Percentiles rank a stretch among this genome's conserved stretches.
phyloP scores from a whole-genome alignment of 2,797 vertebrate species.

The Hirundo rustica region DNA sequence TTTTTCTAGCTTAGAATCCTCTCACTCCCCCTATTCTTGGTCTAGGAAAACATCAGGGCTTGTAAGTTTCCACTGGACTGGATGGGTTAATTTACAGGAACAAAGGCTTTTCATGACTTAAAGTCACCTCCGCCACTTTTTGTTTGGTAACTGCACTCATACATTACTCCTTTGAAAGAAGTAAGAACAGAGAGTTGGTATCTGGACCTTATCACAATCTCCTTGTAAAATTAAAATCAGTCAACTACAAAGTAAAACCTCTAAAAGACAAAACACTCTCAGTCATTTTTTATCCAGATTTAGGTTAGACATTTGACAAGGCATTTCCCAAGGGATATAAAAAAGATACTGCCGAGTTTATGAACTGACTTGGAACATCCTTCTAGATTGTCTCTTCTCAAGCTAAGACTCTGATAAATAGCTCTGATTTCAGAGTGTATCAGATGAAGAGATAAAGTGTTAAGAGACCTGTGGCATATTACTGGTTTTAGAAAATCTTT shows the following conservation, averaged over 20 bases:
- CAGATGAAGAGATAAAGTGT: neutral
- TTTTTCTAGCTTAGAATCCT: neutral
- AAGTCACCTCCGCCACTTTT: neutral
- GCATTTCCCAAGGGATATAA: neutral
- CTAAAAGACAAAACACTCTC: neutral
- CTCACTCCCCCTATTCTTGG: neutral
- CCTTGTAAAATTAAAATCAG: slow-evolving; percentile 13
- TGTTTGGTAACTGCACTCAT: neutral
- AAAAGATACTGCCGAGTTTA: neutral
- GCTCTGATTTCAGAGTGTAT: neutral
- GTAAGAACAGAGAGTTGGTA: neutral
- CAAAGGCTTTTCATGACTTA: neutral
- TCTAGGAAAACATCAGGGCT: neutral
- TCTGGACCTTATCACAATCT: neutral
- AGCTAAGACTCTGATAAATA: neutral
- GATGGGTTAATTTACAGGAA: neutral
- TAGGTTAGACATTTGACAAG: slow-evolving; percentile 9
- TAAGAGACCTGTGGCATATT: neutral
- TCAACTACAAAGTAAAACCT: neutral
- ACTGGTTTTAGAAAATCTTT: neutral
- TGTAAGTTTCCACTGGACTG: neutral
- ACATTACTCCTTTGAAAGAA: neutral
- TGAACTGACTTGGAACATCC: slow-evolving; percentile 6
- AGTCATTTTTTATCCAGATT: slow-evolving; percentile 19
- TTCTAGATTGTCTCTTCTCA: neutral